A percentile compares a stretch with the other conserved stretches of the same genome.
phyloP scores from a whole-genome alignment of 2,113 vertebrate species.

The Irena cyanogastra region DNA sequence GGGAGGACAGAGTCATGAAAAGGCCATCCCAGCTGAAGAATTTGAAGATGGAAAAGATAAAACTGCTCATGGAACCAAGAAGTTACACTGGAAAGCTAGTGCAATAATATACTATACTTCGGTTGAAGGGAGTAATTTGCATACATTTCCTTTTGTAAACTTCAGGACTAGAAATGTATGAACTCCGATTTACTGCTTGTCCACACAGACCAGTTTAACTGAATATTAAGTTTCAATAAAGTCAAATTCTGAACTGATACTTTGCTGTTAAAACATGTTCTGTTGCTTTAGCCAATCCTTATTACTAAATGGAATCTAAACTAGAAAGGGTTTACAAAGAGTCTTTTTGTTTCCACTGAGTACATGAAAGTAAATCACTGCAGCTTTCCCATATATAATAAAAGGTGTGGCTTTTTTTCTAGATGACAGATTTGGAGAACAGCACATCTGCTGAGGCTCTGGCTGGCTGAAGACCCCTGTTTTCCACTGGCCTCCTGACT shows the following conservation, averaged over 20 bases:
- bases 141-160: not conserved
- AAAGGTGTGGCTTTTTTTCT: not conserved
- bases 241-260: not conserved
- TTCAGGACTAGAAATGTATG: not conserved
- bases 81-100: not conserved
- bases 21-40: not conserved
- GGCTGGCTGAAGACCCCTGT: not conserved
- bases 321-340: not conserved
- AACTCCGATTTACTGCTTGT: not conserved
- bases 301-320: not conserved
- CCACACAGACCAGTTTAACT: not conserved
- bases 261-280: not conserved
- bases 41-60: not conserved
- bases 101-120: not conserved
- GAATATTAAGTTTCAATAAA: not conserved
- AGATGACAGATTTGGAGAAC: not conserved
- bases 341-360: not conserved
- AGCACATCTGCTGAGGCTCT: not conserved
- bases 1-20: not conserved
- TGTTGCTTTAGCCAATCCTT: not conserved
- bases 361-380: not conserved
- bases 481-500: not conserved
- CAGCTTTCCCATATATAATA: not conserved
- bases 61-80: not conserved
- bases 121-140: not conserved